These are phyloP conservation scores for Platycheirus rosarum DNA, from an alignment of 2,888 invertebrate species.

Conservation along the genomic window DNA sequence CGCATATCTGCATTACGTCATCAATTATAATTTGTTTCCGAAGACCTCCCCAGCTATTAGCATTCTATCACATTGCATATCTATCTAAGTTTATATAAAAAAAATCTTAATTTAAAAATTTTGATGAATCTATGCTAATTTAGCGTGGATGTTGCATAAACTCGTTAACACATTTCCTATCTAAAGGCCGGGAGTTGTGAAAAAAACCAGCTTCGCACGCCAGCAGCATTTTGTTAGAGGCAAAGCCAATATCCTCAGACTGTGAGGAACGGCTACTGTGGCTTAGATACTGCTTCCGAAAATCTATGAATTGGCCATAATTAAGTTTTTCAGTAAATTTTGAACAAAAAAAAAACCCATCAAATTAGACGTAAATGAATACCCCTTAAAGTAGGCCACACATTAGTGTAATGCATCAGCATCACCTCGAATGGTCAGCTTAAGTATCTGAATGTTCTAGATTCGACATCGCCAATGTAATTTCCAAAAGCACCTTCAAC, in stretches of 20 bases:
- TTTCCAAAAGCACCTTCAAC: slow-evolving; percentile 49
- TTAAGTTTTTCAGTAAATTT: no score
- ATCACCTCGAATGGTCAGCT: slow-evolving; percentile 53
- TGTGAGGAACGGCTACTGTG: no score
- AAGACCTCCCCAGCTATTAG: slow-evolving; percentile 17
- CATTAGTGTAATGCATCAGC: slow-evolving; percentile 1
- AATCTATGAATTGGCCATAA: no score
- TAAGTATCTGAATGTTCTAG: slow-evolving; percentile 48
- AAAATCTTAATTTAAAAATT: background rate
- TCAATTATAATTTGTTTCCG: background rate
- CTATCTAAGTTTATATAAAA: background rate
- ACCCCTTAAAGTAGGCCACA: slow-evolving; percentile 7
- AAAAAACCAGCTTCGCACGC: no score
- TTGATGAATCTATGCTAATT: slow-evolving; percentile 2
- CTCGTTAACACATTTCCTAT: slow-evolving; percentile 17
- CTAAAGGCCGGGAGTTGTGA: background rate
- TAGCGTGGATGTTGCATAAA: slow-evolving; percentile 9
- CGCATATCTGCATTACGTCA: slow-evolving; percentile 6
- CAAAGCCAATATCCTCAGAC: no score
- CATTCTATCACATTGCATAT: background rate
- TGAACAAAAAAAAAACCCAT: no score
- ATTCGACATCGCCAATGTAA: no score
- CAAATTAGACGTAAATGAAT: no score
- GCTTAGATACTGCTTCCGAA: no score
- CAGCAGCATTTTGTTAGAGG: no score